Conservation (phyloP, 2,113 vertebrate genomes). For the Sceloporus undulatus region DNA sequence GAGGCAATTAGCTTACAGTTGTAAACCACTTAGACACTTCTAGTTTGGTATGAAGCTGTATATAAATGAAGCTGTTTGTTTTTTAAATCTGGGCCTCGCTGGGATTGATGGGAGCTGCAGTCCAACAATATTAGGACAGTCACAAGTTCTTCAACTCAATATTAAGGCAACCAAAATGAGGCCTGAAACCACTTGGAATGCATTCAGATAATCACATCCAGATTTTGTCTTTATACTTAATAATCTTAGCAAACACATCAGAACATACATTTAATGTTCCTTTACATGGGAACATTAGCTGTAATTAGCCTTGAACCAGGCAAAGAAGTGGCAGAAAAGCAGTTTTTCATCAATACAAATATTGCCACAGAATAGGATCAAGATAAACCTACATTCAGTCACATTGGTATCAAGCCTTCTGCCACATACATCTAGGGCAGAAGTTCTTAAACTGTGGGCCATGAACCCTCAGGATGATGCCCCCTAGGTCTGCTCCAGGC, state of each 20-base stretch:
- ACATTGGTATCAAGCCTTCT: neutral
- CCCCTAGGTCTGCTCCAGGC: too few species aligned
- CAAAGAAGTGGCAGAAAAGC: neutral
- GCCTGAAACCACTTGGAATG: neutral
- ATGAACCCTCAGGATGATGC: too few species aligned
- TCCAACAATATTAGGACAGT: too few species aligned
- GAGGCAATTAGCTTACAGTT: too few species aligned
- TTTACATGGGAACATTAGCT: neutral
- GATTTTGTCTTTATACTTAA: neutral
- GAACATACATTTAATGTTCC: neutral
- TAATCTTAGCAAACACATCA: neutral
- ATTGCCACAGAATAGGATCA: neutral
- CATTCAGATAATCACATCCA: neutral
- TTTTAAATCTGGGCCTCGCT: too few species aligned
- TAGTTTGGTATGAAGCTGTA: too few species aligned
- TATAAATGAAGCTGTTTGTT: too few species aligned
- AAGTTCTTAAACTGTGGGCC: too few species aligned
- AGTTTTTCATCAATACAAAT: neutral
- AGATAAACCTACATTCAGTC: neutral
- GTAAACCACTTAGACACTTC: too few species aligned
- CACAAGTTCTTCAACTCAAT: too few species aligned
- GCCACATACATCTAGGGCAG: neutral
- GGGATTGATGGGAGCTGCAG: too few species aligned
- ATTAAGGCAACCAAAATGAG: neutral
- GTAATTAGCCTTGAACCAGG: neutral